Conservation (phyloP, 1,140 invertebrate species). For the Lepidotrigona ventralis region DNA sequence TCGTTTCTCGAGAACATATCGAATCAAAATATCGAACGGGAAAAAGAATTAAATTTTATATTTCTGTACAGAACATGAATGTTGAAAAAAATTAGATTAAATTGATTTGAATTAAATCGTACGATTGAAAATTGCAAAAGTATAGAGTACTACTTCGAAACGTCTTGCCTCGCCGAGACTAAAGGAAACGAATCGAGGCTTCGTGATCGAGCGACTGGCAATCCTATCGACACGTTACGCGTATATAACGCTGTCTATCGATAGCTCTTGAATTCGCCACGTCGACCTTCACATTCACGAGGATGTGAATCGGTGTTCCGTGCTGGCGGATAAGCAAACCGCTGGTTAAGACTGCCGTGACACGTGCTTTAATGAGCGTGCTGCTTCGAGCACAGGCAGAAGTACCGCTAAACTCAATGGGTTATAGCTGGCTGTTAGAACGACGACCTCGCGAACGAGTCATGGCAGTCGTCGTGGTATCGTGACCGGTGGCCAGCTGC, state of each 20-base stretch:
- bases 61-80: too few species aligned
- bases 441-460: slow-evolving; percentile 67
- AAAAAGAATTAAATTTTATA: too few species aligned
- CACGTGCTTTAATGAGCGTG: slow-evolving; percentile 55
- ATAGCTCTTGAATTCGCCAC: not conserved
- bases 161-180: too few species aligned
- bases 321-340: not conserved
- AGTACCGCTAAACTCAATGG: slow-evolving; percentile 68
- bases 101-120: too few species aligned
- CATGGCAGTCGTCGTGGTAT: slow-evolving; percentile 10
- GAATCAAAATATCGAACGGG: too few species aligned
- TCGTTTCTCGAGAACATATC: too few species aligned
- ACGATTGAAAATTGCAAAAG: too few species aligned
- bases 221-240: not conserved
- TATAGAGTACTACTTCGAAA: not conserved
- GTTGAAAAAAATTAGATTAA: too few species aligned
- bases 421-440: slow-evolving; percentile 55
- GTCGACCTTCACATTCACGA: not conserved
- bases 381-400: slow-evolving; percentile 28
- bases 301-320: not conserved
- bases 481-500: slow-evolving; percentile 47
- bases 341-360: not conserved
- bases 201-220: not conserved
- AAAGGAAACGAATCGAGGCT: not conserved
- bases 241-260: not conserved